These are phyloP conservation scores for Cuculus canorus DNA, from an alignment of 2,797 vertebrate species.

Conservation along the genomic window DNA sequence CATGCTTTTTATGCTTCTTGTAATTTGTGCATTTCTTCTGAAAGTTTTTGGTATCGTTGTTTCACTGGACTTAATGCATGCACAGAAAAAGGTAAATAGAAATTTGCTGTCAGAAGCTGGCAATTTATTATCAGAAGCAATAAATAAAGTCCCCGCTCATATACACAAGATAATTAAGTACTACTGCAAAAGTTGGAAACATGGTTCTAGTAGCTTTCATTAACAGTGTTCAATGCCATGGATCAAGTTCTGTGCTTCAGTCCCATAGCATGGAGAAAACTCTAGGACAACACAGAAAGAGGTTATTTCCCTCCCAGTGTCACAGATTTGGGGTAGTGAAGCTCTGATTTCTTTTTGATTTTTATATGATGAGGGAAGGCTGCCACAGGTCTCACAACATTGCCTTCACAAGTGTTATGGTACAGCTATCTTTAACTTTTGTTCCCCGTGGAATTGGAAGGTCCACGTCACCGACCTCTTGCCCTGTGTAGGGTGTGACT, in stretches of 20 bases:
- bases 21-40: not conserved
- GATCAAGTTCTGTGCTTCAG: not conserved
- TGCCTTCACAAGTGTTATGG: not conserved
- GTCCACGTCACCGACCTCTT: not conserved
- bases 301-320: not conserved
- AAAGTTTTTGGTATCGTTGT: not conserved
- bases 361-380: not conserved
- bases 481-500: not conserved
- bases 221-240: not conserved
- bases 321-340: not conserved
- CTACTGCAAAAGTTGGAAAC: not conserved
- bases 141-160: not conserved
- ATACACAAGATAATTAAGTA: not conserved
- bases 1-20: not conserved
- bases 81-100: not conserved
- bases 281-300: not conserved
- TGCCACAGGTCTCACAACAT: not conserved
- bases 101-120: not conserved
- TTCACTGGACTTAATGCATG: not conserved
- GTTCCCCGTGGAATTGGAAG: not conserved
- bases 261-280: not conserved
- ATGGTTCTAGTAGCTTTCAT: not conserved
- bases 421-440: not conserved
- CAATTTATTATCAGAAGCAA: not conserved
- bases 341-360: not conserved